Percentiles rank a stretch among this genome's conserved stretches.
These are phyloP conservation scores for Tribolium freemani DNA, from an alignment of 2,888 invertebrate species.

Conservation along the genomic window DNA sequence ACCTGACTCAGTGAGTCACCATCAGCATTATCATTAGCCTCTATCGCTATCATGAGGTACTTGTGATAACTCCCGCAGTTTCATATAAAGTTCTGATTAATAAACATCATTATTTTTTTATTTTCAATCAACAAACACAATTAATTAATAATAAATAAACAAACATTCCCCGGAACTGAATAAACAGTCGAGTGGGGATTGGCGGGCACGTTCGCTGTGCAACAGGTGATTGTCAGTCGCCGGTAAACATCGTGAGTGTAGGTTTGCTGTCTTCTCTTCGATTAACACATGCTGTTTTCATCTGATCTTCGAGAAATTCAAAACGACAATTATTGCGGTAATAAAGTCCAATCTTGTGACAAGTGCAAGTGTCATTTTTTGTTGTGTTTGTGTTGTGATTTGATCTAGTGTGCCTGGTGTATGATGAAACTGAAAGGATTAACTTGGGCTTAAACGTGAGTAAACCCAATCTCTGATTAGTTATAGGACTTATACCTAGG, in stretches of 20 bases:
- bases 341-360: not conserved
- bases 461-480: no score
- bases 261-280: conserved; percentile 20
- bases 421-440: conserved; percentile 23
- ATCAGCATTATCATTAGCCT: conserved; percentile 3
- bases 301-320: not conserved
- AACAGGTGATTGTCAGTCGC: conserved; percentile 62
- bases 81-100: no score
- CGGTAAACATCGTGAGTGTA: conserved; percentile 50
- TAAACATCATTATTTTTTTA: not conserved
- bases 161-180: conserved; percentile 36
- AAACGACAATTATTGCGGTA: not conserved
- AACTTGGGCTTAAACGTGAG: conserved; percentile 7
- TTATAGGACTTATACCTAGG: no score
- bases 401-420: conserved; percentile 4
- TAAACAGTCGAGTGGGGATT: conserved; percentile 37
- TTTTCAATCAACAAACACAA: not conserved
- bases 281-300: conserved; percentile 32
- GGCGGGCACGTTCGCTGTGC: conserved; percentile 51
- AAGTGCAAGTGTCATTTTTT: not conserved
- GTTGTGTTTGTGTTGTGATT: conserved; percentile 14
- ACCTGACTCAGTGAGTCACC: conserved; percentile 17
- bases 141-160: conserved; percentile 20
- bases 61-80: no score
- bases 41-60: no score